Percentiles rank a stretch among this genome's conserved stretches.
These are phyloP conservation scores for Prionace glauca DNA, from an alignment of 2,797 vertebrate species.

Conservation along the genomic window DNA sequence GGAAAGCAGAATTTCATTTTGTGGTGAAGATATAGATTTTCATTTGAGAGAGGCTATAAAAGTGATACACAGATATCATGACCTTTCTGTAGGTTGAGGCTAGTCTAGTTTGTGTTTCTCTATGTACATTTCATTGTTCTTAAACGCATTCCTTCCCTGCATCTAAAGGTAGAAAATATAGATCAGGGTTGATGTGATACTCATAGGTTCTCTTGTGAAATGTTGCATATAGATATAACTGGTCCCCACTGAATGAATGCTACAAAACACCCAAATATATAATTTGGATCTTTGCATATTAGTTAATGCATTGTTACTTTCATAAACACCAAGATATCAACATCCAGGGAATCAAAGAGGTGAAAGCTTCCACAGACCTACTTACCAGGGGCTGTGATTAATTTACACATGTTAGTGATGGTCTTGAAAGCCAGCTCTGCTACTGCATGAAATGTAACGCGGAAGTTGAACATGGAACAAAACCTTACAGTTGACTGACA, in stretches of 20 bases:
- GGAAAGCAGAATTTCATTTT: not conserved
- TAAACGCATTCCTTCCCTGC: not conserved
- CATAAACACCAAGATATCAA: not conserved
- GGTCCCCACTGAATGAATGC: not conserved
- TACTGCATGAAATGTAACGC: not conserved
- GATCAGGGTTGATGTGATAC: not conserved
- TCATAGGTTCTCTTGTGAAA: not conserved
- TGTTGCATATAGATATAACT: slow-evolving; percentile 20
- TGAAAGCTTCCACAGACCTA: not conserved
- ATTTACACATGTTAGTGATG: not conserved
- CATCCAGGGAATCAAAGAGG: not conserved
- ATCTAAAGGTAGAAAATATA: not conserved
- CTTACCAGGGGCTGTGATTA: not conserved
- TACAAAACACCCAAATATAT: not conserved
- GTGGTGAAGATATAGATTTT: not conserved
- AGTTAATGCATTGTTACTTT: not conserved
- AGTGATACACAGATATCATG: not conserved
- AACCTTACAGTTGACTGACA: not conserved
- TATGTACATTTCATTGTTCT: not conserved
- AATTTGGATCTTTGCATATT: not conserved
- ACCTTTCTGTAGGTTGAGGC: not conserved
- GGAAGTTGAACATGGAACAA: not conserved
- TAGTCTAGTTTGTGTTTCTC: slow-evolving; percentile 6
- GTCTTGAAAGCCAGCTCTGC: not conserved
- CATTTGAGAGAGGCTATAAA: not conserved